Evolutionary conservation across 1,140 invertebrate genomes (phyloP), one percentile per base, ranked within the genome.

Genomic region (Physella acuta): DNA sequence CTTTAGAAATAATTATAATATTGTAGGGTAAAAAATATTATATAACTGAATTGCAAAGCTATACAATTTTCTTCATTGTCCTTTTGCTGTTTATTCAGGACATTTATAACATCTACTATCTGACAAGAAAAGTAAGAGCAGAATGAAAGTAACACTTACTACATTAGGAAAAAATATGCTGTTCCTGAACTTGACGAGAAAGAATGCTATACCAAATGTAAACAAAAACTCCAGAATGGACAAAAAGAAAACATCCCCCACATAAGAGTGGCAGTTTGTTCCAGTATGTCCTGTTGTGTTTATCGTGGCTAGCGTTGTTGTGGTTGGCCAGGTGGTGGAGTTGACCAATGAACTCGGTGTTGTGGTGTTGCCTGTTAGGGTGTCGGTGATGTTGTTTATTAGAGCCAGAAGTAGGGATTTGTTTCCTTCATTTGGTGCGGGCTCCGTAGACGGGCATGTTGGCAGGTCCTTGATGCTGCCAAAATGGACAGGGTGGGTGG

Each of bases 111-210:
- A n/a, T n/a, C n/a, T n/a, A n/a, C n/a, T n/a, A n/a, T n/a, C n/a
- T n/a, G n/a, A n/a, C n/a, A n/a, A n/a, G n/a, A n/a, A n/a, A n/a
- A n/a, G n/a, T n/a, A n/a, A n/a, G n/a, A n/a, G n/a, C n/a, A n/a
- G 53, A 30, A 55, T 55, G 53, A 55, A 55, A 30, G 28, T 55
- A 55, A 20, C n/a, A 80, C 79, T 77, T 72, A 84, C 81, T 58
- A 78, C 73, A 36, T 75, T 91, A 24, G 95, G 93, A 81, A 99
- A 99, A 86, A 97, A 97, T 28, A 94, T 87, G 16, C 93, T 91
- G 75, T 92, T 94, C 85, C 97, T 95, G 85, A 99, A 96, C 39
- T 75, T 49, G 30, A 71, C 68, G 31, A 72, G 51, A 60, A 68
- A 64, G 55, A 71, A 39, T 53, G 69, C 61, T 37, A 74, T 71